phyloP scores from a whole-genome alignment of 2,888 invertebrate species.

The Parnassius orleans region DNA sequence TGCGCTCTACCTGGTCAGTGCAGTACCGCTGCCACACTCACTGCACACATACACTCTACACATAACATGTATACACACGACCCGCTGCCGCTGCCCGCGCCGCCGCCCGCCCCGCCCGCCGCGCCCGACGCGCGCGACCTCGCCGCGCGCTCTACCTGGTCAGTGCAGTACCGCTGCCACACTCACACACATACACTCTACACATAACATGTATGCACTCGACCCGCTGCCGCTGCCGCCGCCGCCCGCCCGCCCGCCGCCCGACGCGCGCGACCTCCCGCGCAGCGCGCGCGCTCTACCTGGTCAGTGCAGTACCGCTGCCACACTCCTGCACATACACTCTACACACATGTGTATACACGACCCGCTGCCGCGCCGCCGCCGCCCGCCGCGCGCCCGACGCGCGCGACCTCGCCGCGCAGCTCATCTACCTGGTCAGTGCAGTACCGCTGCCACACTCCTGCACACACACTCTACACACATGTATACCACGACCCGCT shows the following conservation, averaged over 20 bases:
- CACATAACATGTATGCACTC: too few relatives aligned
- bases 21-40: not conserved
- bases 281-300: conserved; percentile 54
- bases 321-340: conserved; percentile 33
- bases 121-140: not conserved
- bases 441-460: not conserved
- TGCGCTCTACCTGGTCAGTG: conserved; percentile 85
- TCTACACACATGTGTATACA: conserved; percentile 23
- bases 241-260: conserved; percentile 29
- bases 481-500: conserved; percentile 19
- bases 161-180: conserved; percentile 21
- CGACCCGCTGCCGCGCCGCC: conserved; percentile 50
- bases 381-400: conserved; percentile 47
- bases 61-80: not conserved
- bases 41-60: not conserved
- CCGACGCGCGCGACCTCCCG: not conserved
- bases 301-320: too few relatives aligned
- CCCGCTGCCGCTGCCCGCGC: conserved; percentile 27
- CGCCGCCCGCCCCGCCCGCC: not conserved
- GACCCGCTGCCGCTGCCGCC: conserved; percentile 8
- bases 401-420: conserved; percentile 87
- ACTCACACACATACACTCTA: not conserved
- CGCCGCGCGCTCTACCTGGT: conserved; percentile 57
- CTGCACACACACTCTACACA: not conserved
- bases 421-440: conserved; percentile 87